Conservation (phyloP, 2,888 invertebrate species). For the Trissonchulus sp. region DNA sequence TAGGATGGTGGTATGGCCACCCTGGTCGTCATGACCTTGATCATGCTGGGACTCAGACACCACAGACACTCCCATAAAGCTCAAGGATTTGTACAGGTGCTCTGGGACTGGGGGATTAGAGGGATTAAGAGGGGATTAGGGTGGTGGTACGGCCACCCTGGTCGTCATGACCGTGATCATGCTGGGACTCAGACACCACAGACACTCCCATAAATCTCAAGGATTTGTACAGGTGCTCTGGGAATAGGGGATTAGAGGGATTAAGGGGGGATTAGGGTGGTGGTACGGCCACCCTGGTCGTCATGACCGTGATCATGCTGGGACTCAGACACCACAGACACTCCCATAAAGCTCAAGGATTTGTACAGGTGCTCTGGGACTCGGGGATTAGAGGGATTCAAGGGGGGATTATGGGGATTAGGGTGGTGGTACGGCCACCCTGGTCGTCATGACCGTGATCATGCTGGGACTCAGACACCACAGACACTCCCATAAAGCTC, state of each 20-base stretch:
- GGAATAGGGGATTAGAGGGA: too few relatives aligned
- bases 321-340: background rate
- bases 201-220: background rate
- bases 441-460: background rate
- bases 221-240: conserved; percentile 22
- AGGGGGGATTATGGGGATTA: too few relatives aligned
- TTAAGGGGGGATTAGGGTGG: too few relatives aligned
- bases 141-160: too few relatives aligned
- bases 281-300: too few relatives aligned
- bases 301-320: background rate
- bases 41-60: background rate
- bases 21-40: background rate
- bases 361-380: conserved; percentile 20
- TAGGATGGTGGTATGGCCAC: too few relatives aligned
- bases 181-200: background rate
- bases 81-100: conserved; percentile 18
- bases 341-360: background rate
- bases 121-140: too few relatives aligned
- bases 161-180: background rate
- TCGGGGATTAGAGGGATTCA: too few relatives aligned
- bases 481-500: background rate
- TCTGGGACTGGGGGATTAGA: too few relatives aligned
- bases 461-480: background rate
- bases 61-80: background rate
- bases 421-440: too few relatives aligned